Evolutionary conservation across 2,797 vertebrate genomes (phyloP), one percentile per base, ranked within the genome.

Genomic region (Coranthus polyacanthus): DNA sequence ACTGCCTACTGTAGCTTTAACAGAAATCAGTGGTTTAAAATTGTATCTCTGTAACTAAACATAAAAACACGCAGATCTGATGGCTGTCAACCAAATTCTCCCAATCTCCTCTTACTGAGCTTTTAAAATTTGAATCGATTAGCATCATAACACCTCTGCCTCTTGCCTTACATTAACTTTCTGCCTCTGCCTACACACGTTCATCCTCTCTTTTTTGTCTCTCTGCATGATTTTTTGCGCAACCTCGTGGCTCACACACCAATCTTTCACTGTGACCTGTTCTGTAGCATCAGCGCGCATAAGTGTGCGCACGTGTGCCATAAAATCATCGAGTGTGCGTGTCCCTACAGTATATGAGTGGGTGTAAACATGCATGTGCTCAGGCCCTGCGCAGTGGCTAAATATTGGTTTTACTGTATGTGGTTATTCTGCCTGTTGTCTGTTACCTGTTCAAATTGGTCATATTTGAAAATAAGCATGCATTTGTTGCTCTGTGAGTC

Each of bases 221-320:
- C 61, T 82, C 68, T 84, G 83, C 85, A 84, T 86, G 85, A 70
- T 61, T 47, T 58, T 72, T 58, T 74, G 65, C 17, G 46, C 62
- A 64, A 62, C 60, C 57, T 75, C 64, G 18, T 49, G 45, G 68
- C 77, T 82, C 45, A 72, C 38, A 17, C 13, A 43, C 78, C 78
- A 46, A 78, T 61, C 63, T 73, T 60, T 90, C 86, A 90, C 88
- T 90, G 88, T 90, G 87, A 89, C 81, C 84, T 78, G 81, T 84
- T 77, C 72, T 43, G 83, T 78, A 81, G 85, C 87, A 83, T 89
- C 75, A 69, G 70, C 61, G 38, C 64, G 62, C 13, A 10, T 65
- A 64, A 51, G 77, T 66, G 63, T 32, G 12, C 39, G 45, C 8
- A 26, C 6, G 43, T 46, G 66, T 77, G 78, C 67, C 46, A 72